Evolutionary conservation across 2,888 invertebrate genomes (phyloP), one percentile per base, ranked within the genome.

Genomic region (Polylopha cassiicola): DNA sequence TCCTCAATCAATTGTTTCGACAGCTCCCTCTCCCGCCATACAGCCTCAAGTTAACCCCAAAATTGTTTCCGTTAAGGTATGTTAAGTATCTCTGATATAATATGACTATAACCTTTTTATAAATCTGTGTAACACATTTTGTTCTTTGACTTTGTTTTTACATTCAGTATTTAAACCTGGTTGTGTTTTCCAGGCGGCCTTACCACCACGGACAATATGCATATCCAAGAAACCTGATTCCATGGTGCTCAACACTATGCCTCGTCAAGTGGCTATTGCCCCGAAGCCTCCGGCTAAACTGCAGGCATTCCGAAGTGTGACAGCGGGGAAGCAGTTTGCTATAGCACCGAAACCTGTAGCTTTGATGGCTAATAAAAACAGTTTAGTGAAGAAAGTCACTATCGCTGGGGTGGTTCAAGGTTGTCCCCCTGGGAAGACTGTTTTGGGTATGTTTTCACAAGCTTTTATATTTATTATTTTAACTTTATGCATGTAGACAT

Each of bases 191-290:
- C 48, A 75, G 72, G 55, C 70, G 3, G 53, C 61, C 8, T 27
- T 57, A 13, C 51, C 58, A 2, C 39, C 46, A n/a, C 24, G 47
- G 10, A 37, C 58, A 2, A 39, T 41, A 3, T 22, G 22, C 9
- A 50, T 52, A 14, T 29, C 34, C 1, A 65, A 58, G 30, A 72
- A 65, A 44, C 39, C 50, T 3, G 65, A 71, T 20, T 36, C 63
- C 2, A 36, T 53, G 0, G 47, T 49, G 6, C 39, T 51, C 15
- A 53, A 50, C 14, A 45, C 59, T 1, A 50, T 53, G 1, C 79
- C 74, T 48, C 81, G 61, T 50, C 87, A 69, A 44, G 73, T 87
- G 2, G 80, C 87, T 1, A 88, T 88, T 44, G 87, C 87, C 0
- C 87, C 88, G 0, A 88, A 81, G 52, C 82, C 77, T 0, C 48